Evolutionary conservation across 2,797 vertebrate species (phyloP).

Genomic region (Hafferia zeledoni): DNA sequence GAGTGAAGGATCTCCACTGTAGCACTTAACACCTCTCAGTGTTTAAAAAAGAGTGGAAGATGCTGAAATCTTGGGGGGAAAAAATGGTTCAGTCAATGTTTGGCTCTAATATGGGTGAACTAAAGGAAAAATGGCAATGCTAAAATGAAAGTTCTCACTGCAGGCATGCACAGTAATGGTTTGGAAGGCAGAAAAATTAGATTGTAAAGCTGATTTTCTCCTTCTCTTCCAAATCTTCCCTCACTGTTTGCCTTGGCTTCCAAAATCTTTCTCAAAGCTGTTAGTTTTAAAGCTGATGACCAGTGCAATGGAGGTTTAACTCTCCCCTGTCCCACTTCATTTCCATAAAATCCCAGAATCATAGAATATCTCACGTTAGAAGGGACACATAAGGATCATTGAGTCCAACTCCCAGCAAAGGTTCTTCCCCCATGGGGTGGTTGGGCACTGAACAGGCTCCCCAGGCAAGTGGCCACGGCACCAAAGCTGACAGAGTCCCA

Average conservation of each 20-base stretch:
- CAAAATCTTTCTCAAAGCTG: neutral
- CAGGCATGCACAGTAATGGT: neutral
- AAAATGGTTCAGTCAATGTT: neutral
- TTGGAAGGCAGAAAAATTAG: neutral
- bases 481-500: neutral
- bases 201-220: neutral
- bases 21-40: neutral
- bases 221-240: neutral
- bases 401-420: neutral
- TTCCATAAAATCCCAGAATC: neutral
- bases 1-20: neutral
- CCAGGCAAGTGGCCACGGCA: neutral
- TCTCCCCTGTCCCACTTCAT: fast-evolving
- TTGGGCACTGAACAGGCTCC: neutral
- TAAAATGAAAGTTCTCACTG: neutral
- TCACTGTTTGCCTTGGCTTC: neutral
- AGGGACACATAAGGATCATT: neutral
- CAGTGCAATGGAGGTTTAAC: neutral
- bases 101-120: neutral
- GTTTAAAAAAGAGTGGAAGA: neutral
- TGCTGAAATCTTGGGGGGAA: neutral
- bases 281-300: neutral
- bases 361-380: neutral
- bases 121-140: neutral
- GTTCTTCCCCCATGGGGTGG: neutral